phyloP scores from a whole-genome alignment of 2,113 vertebrate genomes.

The Cheirogaleus medius region DNA sequence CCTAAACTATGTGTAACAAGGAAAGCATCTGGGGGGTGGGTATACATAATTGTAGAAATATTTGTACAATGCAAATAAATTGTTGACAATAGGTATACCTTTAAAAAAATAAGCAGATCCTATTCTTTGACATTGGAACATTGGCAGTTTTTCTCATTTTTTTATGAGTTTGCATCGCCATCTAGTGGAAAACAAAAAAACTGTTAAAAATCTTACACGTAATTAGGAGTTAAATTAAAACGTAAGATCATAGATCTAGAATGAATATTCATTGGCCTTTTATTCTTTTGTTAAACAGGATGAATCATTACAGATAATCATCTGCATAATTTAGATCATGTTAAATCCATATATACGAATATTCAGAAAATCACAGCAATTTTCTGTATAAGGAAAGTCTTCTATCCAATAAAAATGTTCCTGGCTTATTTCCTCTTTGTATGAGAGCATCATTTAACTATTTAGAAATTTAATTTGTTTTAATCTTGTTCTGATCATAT shows the following conservation, averaged over 20 bases:
- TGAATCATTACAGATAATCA: constrained; percentile 1
- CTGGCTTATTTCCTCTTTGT: constrained; percentile 35
- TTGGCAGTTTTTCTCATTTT: neutral
- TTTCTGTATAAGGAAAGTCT: constrained; percentile 15
- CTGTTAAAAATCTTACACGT: constrained; percentile 29
- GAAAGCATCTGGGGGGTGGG: neutral
- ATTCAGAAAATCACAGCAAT: neutral
- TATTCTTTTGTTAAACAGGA: neutral
- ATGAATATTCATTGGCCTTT: neutral
- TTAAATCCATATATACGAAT: constrained; percentile 28
- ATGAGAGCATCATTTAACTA: neutral
- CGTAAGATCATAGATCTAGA: neutral
- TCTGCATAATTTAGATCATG: constrained; percentile 38
- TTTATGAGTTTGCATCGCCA: constrained; percentile 68
- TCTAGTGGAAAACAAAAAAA: constrained; percentile 80
- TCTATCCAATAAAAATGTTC: neutral
- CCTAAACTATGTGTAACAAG: neutral
- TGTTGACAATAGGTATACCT: neutral
- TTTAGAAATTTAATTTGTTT: constrained; percentile 31
- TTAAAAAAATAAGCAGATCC: constrained; percentile 20
- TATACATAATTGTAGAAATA: neutral
- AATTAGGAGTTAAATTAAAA: constrained; percentile 42
- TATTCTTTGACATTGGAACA: constrained; percentile 30
- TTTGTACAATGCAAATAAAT: neutral
- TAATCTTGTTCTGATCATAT: constrained; percentile 39